These are phyloP conservation scores for Stichopus horrens DNA, from an alignment of 53 echinoderm and acorn worm genomes.

Conservation along the genomic window DNA sequence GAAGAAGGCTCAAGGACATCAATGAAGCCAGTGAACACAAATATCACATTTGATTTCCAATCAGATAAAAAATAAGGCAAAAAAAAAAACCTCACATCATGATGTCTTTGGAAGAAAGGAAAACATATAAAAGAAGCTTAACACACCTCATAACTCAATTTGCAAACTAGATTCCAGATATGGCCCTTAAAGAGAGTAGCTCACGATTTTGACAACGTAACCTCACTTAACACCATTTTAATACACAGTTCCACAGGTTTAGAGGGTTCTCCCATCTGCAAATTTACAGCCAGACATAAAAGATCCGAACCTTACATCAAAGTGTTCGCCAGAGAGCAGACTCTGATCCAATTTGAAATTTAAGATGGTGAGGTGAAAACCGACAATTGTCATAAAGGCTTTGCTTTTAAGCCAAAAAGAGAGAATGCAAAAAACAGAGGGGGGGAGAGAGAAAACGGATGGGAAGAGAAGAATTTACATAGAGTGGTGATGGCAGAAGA, in stretches of 20 bases:
- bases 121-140: too few relatives aligned
- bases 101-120: too few relatives aligned
- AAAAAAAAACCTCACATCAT: too few relatives aligned
- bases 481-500: not conserved
- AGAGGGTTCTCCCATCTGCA: not conserved
- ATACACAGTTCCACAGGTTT: not conserved
- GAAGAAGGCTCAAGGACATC: too few relatives aligned
- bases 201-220: not conserved
- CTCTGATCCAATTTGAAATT: conserved; percentile 14
- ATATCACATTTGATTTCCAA: too few relatives aligned
- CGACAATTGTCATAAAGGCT: conserved; percentile 8
- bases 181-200: too few relatives aligned
- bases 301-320: not conserved
- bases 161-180: too few relatives aligned
- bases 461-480: conserved; percentile 7
- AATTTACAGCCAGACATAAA: not conserved
- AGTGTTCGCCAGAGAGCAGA: not conserved
- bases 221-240: not conserved
- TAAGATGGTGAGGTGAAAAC: not conserved
- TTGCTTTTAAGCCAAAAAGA: not conserved
- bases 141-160: too few relatives aligned
- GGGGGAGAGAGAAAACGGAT: not conserved
- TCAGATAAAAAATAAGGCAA: too few relatives aligned
- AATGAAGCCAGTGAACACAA: too few relatives aligned
- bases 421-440: not conserved